These are phyloP conservation scores for Antheraea pernyi DNA, from an alignment of 1,140 invertebrate species.

Conservation along the genomic window DNA sequence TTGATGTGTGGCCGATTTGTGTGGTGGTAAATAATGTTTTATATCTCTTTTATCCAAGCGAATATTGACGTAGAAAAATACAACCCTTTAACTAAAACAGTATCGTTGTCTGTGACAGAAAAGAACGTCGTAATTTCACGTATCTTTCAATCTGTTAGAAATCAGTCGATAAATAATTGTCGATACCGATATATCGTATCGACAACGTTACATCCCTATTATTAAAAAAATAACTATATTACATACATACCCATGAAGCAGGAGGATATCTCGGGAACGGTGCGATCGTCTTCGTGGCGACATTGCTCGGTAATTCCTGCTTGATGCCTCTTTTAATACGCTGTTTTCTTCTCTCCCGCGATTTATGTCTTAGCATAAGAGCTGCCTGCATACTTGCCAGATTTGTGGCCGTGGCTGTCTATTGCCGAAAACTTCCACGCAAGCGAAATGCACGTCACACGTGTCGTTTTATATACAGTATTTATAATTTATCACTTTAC, in stretches of 20 bases:
- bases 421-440: constrained; percentile 32
- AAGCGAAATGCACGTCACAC: constrained; percentile 16
- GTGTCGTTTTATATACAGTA: constrained; percentile 4
- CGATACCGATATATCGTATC: too few species aligned
- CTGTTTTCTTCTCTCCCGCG: constrained; percentile 87
- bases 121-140: too few species aligned
- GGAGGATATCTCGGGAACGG: constrained; percentile 92
- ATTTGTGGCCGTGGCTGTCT: constrained; percentile 65
- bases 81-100: too few species aligned
- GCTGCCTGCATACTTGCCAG: constrained; percentile 92
- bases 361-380: constrained; percentile 92
- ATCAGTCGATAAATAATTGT: too few species aligned
- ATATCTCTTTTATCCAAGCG: too few species aligned
- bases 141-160: too few species aligned
- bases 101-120: too few species aligned
- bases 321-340: constrained; percentile 86
- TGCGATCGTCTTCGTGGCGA: constrained; percentile 90
- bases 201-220: too few species aligned
- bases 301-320: constrained; percentile 90
- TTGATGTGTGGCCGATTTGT: too few species aligned
- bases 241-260: constrained; percentile 85
- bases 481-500: not conserved
- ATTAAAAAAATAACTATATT: constrained; percentile 17
- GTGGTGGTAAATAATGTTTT: too few species aligned
- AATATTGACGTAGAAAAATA: too few species aligned